Base-by-base conservation (phyloP, 2,888 invertebrate genomes). In the Zygogramma bicolorata region DNA sequence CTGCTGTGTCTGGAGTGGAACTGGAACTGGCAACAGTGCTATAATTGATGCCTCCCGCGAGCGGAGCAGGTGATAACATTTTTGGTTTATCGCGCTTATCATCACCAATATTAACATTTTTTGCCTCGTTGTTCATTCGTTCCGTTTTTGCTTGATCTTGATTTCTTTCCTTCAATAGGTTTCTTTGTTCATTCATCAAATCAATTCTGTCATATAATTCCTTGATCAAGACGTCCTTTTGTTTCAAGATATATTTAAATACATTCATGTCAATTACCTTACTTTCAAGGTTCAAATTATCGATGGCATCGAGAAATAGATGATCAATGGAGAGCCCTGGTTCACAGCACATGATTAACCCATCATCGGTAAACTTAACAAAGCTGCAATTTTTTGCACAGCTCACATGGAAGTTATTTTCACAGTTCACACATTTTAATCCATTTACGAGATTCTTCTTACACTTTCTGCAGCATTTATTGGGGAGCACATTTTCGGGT, bases 221-320 rank as follows among this genome's bases (percentile, higher is more conserved):
- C 61, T 68, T 68, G 38, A 68, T 68, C 40, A 68, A 42, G 31
- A 4, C 49, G 59, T 68, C 68, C 18, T 68, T 60, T 60, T 68
- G 67, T 40, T 68, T 68, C 58, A 68, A 25, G 60, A 68, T 68
- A 68, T 68, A 68, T 60, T 65, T 68, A 20, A 68, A 61, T 62
- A 68, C 34, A 68, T 49, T 68, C 53, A 68, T 68, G 53, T 68
- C 68, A 61, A 68, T 68, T 53, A 68, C 61, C 68, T 60, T 65
- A 57, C 34, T 57, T 34, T 65, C 65, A 34, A 18, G 68, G 34
- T 18, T 59, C 38, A 61, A 38, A 53, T 68, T 61, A 7, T 62
- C 68, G 62, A 68, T 49, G 27, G 62, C 46, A 20, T 68, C 61
- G 22, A 29, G 40, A 31, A 68, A 49, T 61, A 53, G 46, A 25